These are phyloP conservation scores for Tipula vernalis DNA, from an alignment of 2,888 invertebrate species.

Conservation along the genomic window DNA sequence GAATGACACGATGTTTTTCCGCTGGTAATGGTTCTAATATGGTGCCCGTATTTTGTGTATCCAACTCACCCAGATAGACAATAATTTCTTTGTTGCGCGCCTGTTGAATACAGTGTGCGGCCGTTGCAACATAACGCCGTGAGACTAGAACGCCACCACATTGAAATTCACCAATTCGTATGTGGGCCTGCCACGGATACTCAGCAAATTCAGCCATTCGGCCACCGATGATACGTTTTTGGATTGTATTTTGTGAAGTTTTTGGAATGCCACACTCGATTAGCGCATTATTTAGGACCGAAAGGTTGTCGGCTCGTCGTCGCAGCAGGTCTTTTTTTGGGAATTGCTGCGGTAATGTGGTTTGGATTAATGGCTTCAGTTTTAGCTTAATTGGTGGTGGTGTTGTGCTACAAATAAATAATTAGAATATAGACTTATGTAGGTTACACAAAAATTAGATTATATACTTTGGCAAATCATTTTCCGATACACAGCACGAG, in stretches of 20 bases:
- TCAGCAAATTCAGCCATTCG: constrained; percentile 58
- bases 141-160: constrained; percentile 76
- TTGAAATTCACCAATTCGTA: constrained; percentile 68
- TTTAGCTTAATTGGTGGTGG: constrained; percentile 21
- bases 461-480: constrained; percentile 17
- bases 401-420: constrained; percentile 18
- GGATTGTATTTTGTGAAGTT: constrained; percentile 39
- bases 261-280: constrained; percentile 56
- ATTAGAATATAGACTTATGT: neutral
- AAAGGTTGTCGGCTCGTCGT: constrained; percentile 28
- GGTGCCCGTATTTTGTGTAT: constrained; percentile 56
- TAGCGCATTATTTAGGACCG: constrained; percentile 28
- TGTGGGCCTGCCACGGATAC: constrained; percentile 79
- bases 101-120: constrained; percentile 71
- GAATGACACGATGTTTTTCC: constrained; percentile 52
- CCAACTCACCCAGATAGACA: constrained; percentile 68
- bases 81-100: constrained; percentile 59
- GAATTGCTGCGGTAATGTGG: constrained; percentile 16
- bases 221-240: constrained; percentile 72
- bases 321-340: constrained; percentile 30
- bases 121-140: constrained; percentile 60
- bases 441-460: neutral
- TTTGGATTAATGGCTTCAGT: constrained; percentile 18
- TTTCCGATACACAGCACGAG: constrained; percentile 50
- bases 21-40: constrained; percentile 50